Evolutionary conservation across 2,888 invertebrate genomes (phyloP).

Genomic region (Pristionchus japonicus): DNA sequence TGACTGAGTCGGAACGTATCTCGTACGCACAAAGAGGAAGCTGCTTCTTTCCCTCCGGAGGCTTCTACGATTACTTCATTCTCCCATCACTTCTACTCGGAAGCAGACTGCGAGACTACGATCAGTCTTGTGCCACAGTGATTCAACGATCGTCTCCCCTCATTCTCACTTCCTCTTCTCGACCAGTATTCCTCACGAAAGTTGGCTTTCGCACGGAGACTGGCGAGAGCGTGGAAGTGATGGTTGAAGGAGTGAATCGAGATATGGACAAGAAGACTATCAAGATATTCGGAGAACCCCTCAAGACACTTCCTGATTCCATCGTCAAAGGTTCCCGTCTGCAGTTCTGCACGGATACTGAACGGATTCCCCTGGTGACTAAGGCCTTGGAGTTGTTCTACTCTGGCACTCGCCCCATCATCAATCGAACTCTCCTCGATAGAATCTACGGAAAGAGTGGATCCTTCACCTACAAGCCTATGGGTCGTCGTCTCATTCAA

Average conservation of each 20-base stretch:
- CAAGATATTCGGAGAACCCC: background rate
- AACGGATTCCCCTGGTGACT: background rate
- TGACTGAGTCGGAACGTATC: background rate
- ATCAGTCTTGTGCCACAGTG: background rate
- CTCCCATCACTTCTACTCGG: background rate
- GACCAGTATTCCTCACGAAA: background rate
- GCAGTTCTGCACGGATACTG: background rate
- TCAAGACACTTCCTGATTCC: background rate
- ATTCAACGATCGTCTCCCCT: background rate
- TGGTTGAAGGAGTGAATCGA: background rate
- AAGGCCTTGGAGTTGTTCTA: background rate
- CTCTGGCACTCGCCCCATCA: background rate
- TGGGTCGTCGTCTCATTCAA: background rate
- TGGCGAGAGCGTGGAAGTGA: background rate
- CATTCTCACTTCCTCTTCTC: background rate
- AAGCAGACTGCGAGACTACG: background rate
- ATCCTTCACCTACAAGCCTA: background rate
- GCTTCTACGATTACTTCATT: background rate
- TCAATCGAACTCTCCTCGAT: background rate
- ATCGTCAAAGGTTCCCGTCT: background rate
- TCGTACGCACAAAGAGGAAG: background rate
- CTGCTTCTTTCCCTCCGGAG: background rate
- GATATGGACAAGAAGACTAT: background rate
- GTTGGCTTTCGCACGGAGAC: background rate
- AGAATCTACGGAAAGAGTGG: background rate